Evolutionary conservation across 2,113 vertebrate genomes (phyloP), one percentile per base, ranked within the genome.

Genomic region (Mola mola): DNA sequence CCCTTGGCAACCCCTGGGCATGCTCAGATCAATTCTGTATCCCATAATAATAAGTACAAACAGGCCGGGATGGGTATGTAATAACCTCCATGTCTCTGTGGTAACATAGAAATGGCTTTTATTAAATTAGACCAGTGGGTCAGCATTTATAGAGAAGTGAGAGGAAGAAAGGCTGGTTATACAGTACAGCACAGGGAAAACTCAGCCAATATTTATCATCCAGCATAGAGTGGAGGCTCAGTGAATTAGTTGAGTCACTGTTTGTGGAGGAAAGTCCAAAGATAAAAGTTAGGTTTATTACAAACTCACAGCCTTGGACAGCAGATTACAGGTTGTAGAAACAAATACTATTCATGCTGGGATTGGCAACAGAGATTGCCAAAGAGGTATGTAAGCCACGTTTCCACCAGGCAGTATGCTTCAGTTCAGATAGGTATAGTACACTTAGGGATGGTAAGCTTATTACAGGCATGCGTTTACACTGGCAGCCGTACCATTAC

Each of bases 101-200:
- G 88, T 63, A 83, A 84, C 81, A 69, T 69, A 68, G 67, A 37
- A 73, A 81, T 67, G 44, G 75, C 75, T 72, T 75, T 87, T 85
- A 88, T 89, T 87, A 86, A 89, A 87, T 89, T 87, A 88, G 77
- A 78, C 81, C 75, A 83, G 81, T 87, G 84, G 84, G 84, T 88
- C 68, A 58, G 62, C 79, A 34, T 79, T 80, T 79, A 75, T 71
- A 34, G 68, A 74, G 66, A 56, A 64, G 66, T 83, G 72, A 80
- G 83, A 83, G 75, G 60, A 53, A 22, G 63, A 53, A 64, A 63
- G 50, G 53, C 79, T 59, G 83, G 51, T 75, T 74, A 58, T 77
- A 37, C 60, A 44, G 66, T 6, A 48, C 44, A 52, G 56, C 66
- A 37, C 24, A 15, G 51, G 75, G 58, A 67, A 34, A 25, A 34